Base-by-base conservation (phyloP, 1,140 invertebrate genomes). In the Trachymyrmex septentrionalis region DNA sequence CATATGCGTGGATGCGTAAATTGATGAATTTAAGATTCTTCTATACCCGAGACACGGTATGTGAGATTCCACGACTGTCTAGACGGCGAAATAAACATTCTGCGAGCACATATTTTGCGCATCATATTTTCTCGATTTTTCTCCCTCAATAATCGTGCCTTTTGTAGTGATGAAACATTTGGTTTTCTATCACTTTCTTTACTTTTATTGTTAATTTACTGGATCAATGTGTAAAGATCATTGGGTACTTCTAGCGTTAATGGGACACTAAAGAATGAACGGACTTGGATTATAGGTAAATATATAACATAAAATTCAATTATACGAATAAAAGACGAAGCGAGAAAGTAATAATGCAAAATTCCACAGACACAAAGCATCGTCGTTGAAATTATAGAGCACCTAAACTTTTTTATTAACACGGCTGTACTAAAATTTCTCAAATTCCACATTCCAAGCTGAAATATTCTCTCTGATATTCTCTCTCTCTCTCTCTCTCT, bases 281-380 rank as follows among this genome's bases (percentile, higher is more conserved):
- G 48, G 16, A 48, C 34, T 38, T 2, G 14, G 3, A 6, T 66
- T 38, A 21, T 34, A 9, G 30, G 30, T 34, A 34, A 34, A 5
- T 38, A 38, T 38, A 38, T 38, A 38, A 66, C 9, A 19, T 19
- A 12, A 66, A 66, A 69, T 48, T 69, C 9, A 69, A 69, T 48
- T 69, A 69, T 50, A 50, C 21, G 44, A 69, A 69, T 69, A 16
- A 48, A 16, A 38, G 38, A 27, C 34, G 38, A 50, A 4, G 44
- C 66, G 14, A 48, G n/a, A 14, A 50, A 24, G 66, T 69, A 50
- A 69, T 69, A 69, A 69, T 50, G 21, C 14, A 50, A 69, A 69
- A 69, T 69, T 69, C 38, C 66, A 16, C 66, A 14, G 7, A 4
- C 63, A 16, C 19, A 7, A 44, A 44, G 63, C 34, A 10, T 10